Base-by-base conservation (phyloP, 1,140 invertebrate genomes). In the Halesus radiatus region DNA sequence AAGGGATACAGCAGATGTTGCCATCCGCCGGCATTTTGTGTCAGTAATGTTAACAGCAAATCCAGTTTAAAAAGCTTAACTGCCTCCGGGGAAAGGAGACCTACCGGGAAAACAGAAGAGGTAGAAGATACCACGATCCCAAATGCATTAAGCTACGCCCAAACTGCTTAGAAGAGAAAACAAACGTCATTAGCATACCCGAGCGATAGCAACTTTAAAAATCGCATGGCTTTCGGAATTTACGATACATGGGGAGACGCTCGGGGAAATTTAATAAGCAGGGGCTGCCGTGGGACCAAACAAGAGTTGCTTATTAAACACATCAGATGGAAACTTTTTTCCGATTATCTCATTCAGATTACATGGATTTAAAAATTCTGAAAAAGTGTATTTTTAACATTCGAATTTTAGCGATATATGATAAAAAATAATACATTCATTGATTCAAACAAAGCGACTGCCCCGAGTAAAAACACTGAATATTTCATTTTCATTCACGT, bases 101-200 rank as follows among this genome's bases (percentile, higher is more conserved):
- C 15, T n/a, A 64, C 29, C 66, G 32, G 29, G 66, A 7, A 37
- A 45, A 45, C 37, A 45, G 8, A 45, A 45, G 37, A 45, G 37
- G 37, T 45, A 45, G 10, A 45, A 45, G 37, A 45, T 45, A 45
- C 37, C 37, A 45, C 37, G 37, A 45, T 45, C 37, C 37, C 37
- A 45, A 45, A 45, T 45, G 66, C 32, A 23, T 26, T 18, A 64
- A 5, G 22, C 62, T 16, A 16, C 23, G 62, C 22, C 53, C 26
- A 20, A 52, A 76, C 56, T 32, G 58, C 22, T 62, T 8, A 53
- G 62, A 53, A 20, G 26, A 54, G 50, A 66, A 76, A 72, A 79
- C 76, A 79, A 81, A 81, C 76, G 72, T 78, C 77, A 79, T 81
- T 81, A 81, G 80, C 80, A 81, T 81, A 79, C 77, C 77, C 78